A percentile compares a stretch with the other conserved stretches of the same genome.
phyloP scores from a whole-genome alignment of 2,888 invertebrate species.

The Trichopria drosophilae region DNA sequence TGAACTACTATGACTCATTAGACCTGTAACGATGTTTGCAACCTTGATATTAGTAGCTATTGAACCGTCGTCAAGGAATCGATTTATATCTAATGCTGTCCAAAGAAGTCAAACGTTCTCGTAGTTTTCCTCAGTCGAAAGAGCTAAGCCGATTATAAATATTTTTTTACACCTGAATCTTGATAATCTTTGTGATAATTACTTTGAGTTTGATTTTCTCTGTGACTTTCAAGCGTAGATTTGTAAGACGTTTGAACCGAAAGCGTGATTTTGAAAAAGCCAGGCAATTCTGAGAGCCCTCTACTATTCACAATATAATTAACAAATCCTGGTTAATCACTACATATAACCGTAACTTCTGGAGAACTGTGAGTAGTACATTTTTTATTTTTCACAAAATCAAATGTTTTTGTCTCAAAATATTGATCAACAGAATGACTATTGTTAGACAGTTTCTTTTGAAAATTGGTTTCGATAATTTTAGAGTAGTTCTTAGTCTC shows the following conservation, averaged over 20 bases:
- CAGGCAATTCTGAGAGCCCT: slow-evolving; percentile 5
- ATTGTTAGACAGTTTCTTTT: slow-evolving; percentile 1
- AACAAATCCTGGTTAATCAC: slow-evolving; percentile 8
- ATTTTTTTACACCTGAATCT: slow-evolving; percentile 13
- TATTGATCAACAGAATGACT: slow-evolving; percentile 8
- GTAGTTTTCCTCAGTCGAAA: slow-evolving; percentile 8
- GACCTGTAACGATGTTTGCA: slow-evolving; percentile 7
- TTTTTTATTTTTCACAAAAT: too few relatives aligned
- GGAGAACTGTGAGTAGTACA: too few relatives aligned
- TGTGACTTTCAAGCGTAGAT: slow-evolving; percentile 1
- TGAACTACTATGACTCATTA: slow-evolving; percentile 7
- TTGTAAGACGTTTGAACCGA: too few relatives aligned
- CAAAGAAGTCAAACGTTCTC: slow-evolving; percentile 4
- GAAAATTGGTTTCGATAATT: slow-evolving; percentile 6
- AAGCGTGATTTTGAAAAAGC: too few relatives aligned
- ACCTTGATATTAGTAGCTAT: slow-evolving; percentile 10
- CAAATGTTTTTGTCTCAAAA: too few relatives aligned
- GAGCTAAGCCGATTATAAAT: slow-evolving; percentile 7
- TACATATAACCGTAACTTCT: slow-evolving; percentile 4
- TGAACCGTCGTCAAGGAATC: slow-evolving; percentile 1
- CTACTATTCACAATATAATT: slow-evolving; percentile 4
- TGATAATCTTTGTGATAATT: slow-evolving; percentile 8
- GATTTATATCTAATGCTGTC: slow-evolving; percentile 7
- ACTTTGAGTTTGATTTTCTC: slow-evolving; percentile 5
- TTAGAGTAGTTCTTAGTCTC: slow-evolving; percentile 7